Conservation (phyloP, 2,113 vertebrate species). For the Ictalurus punctatus region DNA sequence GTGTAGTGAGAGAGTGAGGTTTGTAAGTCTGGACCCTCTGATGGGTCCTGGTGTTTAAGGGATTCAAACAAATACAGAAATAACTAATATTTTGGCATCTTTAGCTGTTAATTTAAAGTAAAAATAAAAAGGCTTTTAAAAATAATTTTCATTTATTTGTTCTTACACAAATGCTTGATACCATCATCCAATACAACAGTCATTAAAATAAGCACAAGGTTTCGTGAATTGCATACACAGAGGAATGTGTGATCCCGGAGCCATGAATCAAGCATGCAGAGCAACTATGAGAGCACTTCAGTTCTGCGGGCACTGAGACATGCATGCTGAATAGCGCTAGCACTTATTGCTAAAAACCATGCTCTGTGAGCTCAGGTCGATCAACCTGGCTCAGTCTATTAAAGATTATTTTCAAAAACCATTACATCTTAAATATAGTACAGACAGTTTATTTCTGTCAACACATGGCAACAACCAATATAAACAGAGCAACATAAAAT, state of each 20-base stretch:
- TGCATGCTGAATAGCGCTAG: background rate
- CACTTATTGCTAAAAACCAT: background rate
- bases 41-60: background rate
- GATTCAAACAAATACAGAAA: background rate
- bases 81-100: background rate
- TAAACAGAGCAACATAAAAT: background rate
- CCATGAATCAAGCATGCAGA: background rate
- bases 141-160: background rate
- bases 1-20: background rate
- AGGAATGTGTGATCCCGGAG: background rate
- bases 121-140: background rate
- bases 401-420: background rate
- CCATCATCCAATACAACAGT: background rate
- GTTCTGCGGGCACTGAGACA: background rate
- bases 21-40: background rate
- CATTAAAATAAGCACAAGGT: background rate
- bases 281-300: background rate
- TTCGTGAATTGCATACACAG: background rate
- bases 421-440: background rate
- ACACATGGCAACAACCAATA: background rate
- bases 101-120: background rate
- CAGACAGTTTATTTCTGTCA: background rate
- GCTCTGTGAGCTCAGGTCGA: background rate
- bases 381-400: background rate
- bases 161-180: background rate